Evolutionary conservation across 2,113 vertebrate genomes (phyloP), one percentile per base, ranked within the genome.

Genomic region (Lasiurus borealis): DNA sequence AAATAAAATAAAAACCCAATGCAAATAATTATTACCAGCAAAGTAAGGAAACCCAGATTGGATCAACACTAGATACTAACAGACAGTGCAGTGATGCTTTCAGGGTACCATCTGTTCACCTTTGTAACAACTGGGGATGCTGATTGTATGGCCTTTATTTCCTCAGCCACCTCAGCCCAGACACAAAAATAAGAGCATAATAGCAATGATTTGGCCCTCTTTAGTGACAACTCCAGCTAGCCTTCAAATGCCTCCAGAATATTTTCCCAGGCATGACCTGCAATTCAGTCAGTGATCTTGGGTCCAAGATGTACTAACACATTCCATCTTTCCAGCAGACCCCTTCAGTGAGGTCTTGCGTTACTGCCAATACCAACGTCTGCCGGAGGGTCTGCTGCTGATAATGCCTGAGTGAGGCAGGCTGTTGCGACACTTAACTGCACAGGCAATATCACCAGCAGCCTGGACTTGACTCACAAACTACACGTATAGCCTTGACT

Each of bases 1-100:
- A 57, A 59, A 59, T 25, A 59, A 59, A 59, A 77, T 81, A 15
- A 82, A 94, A 95, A 36, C 75, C 31, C 66, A 36, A 54, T 14
- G 64, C 92, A 36, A 95, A 59, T 34, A 97, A 77, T 40, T 29
- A 4, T 75, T 23, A 81, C 85, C 36, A 81, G 57, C 31, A 21
- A 81, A 72, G 48, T 40, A 84, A 75, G 4, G 66, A 85, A 50
- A 83, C 64, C 50, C 36, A 21, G 72, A 54, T 15, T 80, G n/a
- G 75, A 68, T 34, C 76, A 29, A 34, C 4, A 46, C 0, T 3
- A 44, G 76, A 44, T 23, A 27, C 59, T 13, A 16, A 36, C 36
- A 40, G 71, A 77, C 4, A 57, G 16, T 4, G 16, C 1, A 25
- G 12, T 0, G 0, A 46, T 16, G 59, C 19, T 44, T 77, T 77